Evolutionary conservation across 2,888 invertebrate species (phyloP).

Genomic region (Pandemis corylana): DNA sequence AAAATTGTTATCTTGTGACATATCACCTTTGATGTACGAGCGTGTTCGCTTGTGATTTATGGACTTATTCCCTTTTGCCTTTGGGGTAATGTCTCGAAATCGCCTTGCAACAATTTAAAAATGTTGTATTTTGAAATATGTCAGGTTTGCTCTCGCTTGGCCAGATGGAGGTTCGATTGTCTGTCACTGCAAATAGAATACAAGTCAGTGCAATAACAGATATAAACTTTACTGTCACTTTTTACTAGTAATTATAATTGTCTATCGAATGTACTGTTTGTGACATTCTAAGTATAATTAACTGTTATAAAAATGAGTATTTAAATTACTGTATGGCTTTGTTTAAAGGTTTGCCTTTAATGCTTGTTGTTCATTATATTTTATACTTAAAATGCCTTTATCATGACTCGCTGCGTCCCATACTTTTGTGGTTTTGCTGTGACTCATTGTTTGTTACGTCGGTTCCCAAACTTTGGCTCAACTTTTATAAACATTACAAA

Average conservation of each 20-base stretch:
- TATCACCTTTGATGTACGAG: conserved; percentile 10
- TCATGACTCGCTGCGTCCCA: background rate
- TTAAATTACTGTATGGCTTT: background rate
- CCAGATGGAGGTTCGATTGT: too few relatives aligned
- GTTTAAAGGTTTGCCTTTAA: background rate
- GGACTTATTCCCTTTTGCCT: background rate
- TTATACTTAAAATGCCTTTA: background rate
- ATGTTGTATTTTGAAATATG: background rate
- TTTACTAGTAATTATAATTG: too few relatives aligned
- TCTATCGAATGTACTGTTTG: too few relatives aligned
- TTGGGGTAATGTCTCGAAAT: background rate
- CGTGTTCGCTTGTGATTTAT: background rate
- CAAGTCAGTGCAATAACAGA: too few relatives aligned
- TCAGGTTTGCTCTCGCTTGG: too few relatives aligned
- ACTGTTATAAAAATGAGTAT: background rate
- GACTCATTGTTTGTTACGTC: background rate
- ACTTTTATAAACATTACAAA: too few relatives aligned
- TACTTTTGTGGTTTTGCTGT: background rate
- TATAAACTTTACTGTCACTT: too few relatives aligned
- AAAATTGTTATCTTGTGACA: conserved; percentile 19
- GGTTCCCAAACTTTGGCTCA: too few relatives aligned
- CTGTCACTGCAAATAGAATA: too few relatives aligned
- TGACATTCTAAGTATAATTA: too few relatives aligned
- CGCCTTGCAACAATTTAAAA: background rate
- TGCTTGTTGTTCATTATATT: background rate